These are phyloP conservation scores for Aulostomus chinensis DNA, from an alignment of 2,797 vertebrate genomes.

Conservation along the genomic window DNA sequence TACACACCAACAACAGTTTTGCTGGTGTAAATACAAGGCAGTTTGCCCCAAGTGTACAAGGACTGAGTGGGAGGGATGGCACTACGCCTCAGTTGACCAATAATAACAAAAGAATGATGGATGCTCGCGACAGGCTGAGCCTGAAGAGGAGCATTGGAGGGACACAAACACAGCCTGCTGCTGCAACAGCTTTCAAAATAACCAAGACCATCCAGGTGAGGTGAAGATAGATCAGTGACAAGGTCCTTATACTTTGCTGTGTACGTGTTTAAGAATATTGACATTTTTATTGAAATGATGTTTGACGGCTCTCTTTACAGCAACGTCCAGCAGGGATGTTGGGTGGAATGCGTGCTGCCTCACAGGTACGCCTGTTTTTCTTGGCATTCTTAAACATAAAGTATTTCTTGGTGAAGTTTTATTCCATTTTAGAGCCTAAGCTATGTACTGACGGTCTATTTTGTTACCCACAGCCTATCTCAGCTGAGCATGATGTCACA, in stretches of 20 bases:
- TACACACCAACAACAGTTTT: conserved; percentile 62
- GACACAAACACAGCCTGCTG: conserved; percentile 64
- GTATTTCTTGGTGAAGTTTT: background rate
- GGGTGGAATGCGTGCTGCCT: conserved; percentile 64
- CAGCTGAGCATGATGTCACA: conserved; percentile 78
- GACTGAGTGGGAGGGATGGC: conserved; percentile 55
- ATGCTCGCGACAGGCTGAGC: conserved; percentile 93
- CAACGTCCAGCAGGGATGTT: conserved; percentile 77
- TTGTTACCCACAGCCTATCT: conserved; percentile 51
- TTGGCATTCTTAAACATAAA: background rate
- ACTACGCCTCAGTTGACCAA: conserved; percentile 61
- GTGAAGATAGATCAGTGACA: background rate
- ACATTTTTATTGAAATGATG: background rate
- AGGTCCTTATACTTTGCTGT: background rate
- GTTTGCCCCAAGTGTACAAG: conserved; percentile 61
- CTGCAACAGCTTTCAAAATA: conserved; percentile 86
- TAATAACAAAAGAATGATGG: conserved; percentile 85
- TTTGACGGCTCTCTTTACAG: conserved; percentile 52
- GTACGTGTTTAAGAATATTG: background rate
- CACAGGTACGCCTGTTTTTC: conserved; percentile 55
- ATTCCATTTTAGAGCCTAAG: background rate
- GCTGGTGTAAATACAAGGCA: conserved; percentile 51
- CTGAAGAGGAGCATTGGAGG: conserved; percentile 88
- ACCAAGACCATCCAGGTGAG: conserved; percentile 97
- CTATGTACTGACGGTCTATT: background rate